Percentiles rank a stretch among this genome's conserved stretches.
These are phyloP conservation scores for Athalia cordata DNA, from an alignment of 2,888 invertebrate species.

Conservation along the genomic window DNA sequence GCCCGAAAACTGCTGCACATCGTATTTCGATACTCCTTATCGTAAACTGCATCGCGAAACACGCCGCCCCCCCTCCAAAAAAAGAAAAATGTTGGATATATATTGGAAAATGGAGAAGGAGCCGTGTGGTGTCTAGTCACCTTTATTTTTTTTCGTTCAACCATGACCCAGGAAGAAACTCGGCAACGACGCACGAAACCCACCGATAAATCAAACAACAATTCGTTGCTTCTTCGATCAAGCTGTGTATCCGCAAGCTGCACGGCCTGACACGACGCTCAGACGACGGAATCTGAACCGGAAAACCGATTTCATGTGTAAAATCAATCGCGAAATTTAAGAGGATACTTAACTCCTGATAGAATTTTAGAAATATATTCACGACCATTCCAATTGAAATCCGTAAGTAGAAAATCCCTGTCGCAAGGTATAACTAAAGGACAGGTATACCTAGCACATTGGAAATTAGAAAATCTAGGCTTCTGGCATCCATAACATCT, in stretches of 20 bases:
- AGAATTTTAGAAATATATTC: not conserved
- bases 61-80: too few relatives aligned
- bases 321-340: not conserved
- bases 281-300: not conserved
- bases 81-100: too few relatives aligned
- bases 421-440: too few relatives aligned
- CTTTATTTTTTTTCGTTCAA: not conserved
- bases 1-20: too few relatives aligned
- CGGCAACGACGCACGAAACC: conserved; percentile 11
- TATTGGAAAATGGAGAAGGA: too few relatives aligned
- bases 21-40: too few relatives aligned
- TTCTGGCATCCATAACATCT: conserved; percentile 13
- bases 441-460: not conserved
- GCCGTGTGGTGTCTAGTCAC: conserved; percentile 3
- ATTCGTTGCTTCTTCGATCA: conserved; percentile 1
- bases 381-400: not conserved
- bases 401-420: too few relatives aligned
- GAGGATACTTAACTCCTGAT: not conserved
- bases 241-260: not conserved
- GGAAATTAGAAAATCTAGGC: conserved; percentile 21
- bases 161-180: conserved; percentile 2
- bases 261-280: conserved; percentile 19
- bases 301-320: not conserved
- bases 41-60: too few relatives aligned
- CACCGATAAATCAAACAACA: conserved; percentile 15